Evolutionary conservation across 2,797 vertebrate genomes (phyloP).

Genomic region (Nasua narica): DNA sequence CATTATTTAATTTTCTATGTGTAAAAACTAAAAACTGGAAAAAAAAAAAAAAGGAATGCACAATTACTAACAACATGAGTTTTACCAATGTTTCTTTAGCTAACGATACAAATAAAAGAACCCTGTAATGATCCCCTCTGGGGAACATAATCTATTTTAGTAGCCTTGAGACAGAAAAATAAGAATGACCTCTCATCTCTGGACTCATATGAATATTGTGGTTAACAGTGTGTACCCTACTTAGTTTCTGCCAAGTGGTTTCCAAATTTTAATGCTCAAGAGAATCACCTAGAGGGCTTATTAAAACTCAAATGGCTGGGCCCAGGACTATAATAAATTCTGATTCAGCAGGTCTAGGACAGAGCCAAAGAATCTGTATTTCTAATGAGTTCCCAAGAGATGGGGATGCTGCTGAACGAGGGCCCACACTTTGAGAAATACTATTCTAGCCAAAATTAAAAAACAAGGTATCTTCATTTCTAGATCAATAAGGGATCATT

Average conservation of each 20-base stretch:
- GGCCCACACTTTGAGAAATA: neutral
- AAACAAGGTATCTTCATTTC: neutral
- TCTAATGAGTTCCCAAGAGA: neutral
- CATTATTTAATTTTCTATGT: neutral
- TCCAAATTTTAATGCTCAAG: neutral
- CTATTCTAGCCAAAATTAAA: neutral
- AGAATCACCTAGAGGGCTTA: neutral
- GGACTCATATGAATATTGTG: neutral
- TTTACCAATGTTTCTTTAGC: neutral
- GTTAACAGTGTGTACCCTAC: neutral
- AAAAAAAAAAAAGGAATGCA: neutral
- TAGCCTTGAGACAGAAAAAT: neutral
- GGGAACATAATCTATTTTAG: neutral
- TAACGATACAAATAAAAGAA: slow-evolving; percentile 5
- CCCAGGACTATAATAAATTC: neutral
- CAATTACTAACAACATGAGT: neutral
- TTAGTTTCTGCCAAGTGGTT: neutral
- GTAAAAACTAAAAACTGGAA: neutral
- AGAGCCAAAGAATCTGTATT: neutral
- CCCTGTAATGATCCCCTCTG: neutral
- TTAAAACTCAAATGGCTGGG: neutral
- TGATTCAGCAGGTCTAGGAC: neutral
- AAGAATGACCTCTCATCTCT: neutral
- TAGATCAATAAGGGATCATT: neutral
- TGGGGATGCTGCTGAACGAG: neutral